These are phyloP conservation scores for Drosophila differens DNA, from an alignment of 2,888 invertebrate species.

Conservation along the genomic window DNA sequence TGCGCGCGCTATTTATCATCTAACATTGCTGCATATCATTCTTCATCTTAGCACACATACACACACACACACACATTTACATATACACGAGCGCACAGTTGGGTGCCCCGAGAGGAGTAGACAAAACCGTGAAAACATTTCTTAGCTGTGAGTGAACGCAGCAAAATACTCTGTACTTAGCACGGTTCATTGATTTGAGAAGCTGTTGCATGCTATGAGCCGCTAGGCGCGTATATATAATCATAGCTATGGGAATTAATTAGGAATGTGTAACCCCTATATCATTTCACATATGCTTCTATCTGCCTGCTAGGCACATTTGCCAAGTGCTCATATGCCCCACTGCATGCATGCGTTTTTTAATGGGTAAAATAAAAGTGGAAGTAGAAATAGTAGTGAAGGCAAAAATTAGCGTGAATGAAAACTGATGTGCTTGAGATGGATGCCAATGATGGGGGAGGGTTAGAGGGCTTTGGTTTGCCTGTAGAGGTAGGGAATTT, in stretches of 20 bases:
- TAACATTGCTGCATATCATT: conserved; percentile 76
- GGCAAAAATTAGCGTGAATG: conserved; percentile 62
- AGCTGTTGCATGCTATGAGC: not conserved
- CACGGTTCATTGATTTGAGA: not conserved
- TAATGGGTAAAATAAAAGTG: conserved; percentile 23
- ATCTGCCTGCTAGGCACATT: not conserved
- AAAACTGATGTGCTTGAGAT: conserved; percentile 49
- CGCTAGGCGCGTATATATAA: not conserved
- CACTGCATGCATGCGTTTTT: not conserved
- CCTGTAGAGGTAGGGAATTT: conserved; percentile 38
- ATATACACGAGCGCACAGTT: conserved; percentile 47
- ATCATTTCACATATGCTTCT: not conserved
- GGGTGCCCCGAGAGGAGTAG: conserved; percentile 67
- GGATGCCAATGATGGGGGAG: conserved; percentile 25
- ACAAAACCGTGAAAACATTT: conserved; percentile 31
- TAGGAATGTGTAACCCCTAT: not conserved
- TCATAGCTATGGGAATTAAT: not conserved
- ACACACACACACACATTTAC: conserved; percentile 22
- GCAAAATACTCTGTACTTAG: conserved; percentile 5
- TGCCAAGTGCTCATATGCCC: not conserved
- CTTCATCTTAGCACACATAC: conserved; percentile 60
- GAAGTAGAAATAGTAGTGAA: conserved; percentile 41
- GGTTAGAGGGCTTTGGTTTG: conserved; percentile 1
- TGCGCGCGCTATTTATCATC: conserved; percentile 80
- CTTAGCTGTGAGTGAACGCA: conserved; percentile 2